Conservation (phyloP, 2,113 vertebrate genomes). For the Pedionomus torquatus region DNA sequence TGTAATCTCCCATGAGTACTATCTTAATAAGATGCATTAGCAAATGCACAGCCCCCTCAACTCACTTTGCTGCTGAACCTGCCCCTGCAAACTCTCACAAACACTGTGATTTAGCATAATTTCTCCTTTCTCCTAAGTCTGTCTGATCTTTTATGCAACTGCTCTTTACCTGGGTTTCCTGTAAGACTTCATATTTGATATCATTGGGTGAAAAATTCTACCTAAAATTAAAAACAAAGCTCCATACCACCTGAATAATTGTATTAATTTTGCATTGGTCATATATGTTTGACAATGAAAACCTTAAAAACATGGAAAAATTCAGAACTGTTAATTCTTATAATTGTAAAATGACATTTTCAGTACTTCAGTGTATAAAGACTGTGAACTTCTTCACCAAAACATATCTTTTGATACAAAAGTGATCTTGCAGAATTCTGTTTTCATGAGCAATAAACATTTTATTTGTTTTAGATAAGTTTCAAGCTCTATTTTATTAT, state of each 20-base stretch:
- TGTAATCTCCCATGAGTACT: not conserved
- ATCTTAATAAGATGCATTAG: not conserved
- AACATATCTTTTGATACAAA: not conserved
- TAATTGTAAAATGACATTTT: not conserved
- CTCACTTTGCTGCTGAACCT: not conserved
- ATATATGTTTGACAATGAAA: not conserved
- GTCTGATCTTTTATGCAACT: not conserved
- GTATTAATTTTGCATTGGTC: not conserved
- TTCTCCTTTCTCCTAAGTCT: not conserved
- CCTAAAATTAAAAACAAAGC: not conserved
- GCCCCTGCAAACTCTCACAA: not conserved
- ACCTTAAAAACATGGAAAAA: not conserved
- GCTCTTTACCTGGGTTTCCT: not conserved
- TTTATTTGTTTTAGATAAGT: not conserved
- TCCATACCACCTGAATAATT: not conserved
- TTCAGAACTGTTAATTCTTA: not conserved
- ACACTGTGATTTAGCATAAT: not conserved
- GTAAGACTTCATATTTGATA: not conserved
- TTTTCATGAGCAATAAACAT: not conserved
- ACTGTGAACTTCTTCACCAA: not conserved
- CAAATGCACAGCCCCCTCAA: not conserved
- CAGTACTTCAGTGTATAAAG: not conserved
- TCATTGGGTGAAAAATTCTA: not conserved
- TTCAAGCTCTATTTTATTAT: not conserved
- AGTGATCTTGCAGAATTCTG: not conserved